A percentile compares a stretch with the other conserved stretches of the same genome.
These are phyloP conservation scores for Micromys minutus DNA, from an alignment of 2,113 vertebrate genomes.

Conservation along the genomic window DNA sequence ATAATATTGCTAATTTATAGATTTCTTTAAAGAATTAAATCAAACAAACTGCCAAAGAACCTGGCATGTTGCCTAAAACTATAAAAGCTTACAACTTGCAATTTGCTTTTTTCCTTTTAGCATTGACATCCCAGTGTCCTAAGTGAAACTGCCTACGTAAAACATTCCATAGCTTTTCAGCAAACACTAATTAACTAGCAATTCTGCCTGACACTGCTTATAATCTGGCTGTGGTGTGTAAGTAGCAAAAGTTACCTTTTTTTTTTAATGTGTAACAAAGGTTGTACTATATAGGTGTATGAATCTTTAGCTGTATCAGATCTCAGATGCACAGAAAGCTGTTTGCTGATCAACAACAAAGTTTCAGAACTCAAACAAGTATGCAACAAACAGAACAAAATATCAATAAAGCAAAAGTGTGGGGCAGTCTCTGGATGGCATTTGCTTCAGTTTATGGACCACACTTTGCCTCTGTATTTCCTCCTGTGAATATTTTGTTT, in stretches of 20 bases:
- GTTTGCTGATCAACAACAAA: not conserved
- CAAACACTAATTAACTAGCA: slow-evolving; percentile 47
- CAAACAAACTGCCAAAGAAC: not conserved
- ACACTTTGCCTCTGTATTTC: too few species aligned
- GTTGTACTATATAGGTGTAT: not conserved
- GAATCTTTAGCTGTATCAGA: not conserved
- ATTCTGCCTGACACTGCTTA: not conserved
- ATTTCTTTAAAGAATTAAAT: slow-evolving; percentile 24
- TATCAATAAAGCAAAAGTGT: not conserved
- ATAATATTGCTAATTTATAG: slow-evolving; percentile 46
- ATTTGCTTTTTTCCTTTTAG: slow-evolving; percentile 10
- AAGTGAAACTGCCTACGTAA: slow-evolving; percentile 28
- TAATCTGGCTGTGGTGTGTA: not conserved
- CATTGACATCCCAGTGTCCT: not conserved
- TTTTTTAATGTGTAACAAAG: slow-evolving; percentile 17
- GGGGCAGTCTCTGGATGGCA: too few species aligned
- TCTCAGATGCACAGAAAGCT: not conserved
- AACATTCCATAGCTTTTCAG: not conserved
- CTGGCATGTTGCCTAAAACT: not conserved
- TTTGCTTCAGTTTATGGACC: too few species aligned
- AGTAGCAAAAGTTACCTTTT: not conserved
- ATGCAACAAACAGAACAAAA: not conserved
- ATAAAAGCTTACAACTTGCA: slow-evolving; percentile 35
- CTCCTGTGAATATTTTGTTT: too few species aligned
- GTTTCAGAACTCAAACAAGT: not conserved